These are phyloP conservation scores for Nasonia giraulti DNA, from an alignment of 1,140 invertebrate species.

Conservation along the genomic window DNA sequence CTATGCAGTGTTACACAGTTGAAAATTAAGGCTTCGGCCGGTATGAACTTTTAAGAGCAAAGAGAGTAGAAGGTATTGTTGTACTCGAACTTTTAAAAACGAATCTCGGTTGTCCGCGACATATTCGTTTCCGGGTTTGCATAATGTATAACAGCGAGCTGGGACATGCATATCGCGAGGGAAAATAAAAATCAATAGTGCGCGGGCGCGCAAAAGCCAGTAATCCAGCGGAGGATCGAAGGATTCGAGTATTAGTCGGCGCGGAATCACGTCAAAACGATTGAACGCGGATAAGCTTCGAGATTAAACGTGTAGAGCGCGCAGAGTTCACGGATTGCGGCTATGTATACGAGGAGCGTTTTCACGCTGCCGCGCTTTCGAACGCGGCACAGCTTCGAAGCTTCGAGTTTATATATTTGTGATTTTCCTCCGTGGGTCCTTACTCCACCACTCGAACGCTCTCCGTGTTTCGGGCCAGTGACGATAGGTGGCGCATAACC, in stretches of 20 bases:
- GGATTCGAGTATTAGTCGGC: neutral
- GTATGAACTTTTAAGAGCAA: slow-evolving; percentile 18
- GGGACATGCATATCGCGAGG: too few species aligned
- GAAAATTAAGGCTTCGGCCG: neutral
- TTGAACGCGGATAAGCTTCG: neutral
- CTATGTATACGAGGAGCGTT: neutral
- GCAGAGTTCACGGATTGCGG: neutral
- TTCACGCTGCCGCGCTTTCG: neutral
- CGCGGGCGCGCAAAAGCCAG: neutral
- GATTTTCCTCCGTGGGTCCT: too few species aligned
- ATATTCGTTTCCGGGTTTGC: too few species aligned
- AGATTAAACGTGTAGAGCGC: neutral
- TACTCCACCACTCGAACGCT: too few species aligned
- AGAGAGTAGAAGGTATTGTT: neutral
- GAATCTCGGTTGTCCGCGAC: too few species aligned
- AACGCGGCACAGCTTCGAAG: neutral
- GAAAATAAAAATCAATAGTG: neutral
- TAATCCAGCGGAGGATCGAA: neutral
- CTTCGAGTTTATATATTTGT: too few species aligned
- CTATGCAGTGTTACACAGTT: too few species aligned
- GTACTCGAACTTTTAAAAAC: neutral
- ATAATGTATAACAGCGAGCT: too few species aligned
- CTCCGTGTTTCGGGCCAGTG: too few species aligned
- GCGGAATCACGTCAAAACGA: neutral
- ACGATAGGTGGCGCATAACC: too few species aligned